Percentiles rank a stretch among this genome's conserved stretches.
Evolutionary conservation across 2,888 invertebrate genomes (phyloP).

Genomic region (Quadriops clusia): DNA sequence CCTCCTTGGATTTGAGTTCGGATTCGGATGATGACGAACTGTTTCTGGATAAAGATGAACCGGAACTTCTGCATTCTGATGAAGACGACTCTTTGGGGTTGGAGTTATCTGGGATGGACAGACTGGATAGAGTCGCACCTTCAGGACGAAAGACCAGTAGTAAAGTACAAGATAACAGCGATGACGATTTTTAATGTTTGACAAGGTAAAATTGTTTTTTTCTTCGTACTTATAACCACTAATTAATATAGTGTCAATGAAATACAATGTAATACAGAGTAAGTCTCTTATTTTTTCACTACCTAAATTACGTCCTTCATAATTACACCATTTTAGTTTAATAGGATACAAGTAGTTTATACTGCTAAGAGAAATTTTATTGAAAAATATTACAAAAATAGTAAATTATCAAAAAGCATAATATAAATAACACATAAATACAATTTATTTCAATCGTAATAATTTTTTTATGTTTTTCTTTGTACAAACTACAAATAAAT

Average conservation of each 20-base stretch:
- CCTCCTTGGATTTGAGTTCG: conserved; percentile 29
- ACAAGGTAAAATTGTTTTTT: too few species aligned
- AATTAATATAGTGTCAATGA: neutral
- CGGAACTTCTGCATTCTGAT: conserved; percentile 31
- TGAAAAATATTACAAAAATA: too few species aligned
- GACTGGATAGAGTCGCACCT: conserved; percentile 21
- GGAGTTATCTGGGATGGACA: conserved; percentile 29
- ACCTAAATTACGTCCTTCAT: too few species aligned
- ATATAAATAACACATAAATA: too few species aligned
- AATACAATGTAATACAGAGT: neutral
- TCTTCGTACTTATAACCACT: too few species aligned
- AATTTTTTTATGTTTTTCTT: too few species aligned
- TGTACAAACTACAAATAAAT: too few species aligned
- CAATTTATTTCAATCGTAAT: too few species aligned
- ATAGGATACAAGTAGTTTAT: too few species aligned
- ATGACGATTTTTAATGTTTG: conserved; percentile 31
- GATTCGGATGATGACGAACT: conserved; percentile 34
- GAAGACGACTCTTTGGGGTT: conserved; percentile 32
- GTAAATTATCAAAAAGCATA: too few species aligned
- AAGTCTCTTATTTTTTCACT: neutral
- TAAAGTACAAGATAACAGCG: conserved; percentile 30
- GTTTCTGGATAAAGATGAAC: conserved; percentile 34
- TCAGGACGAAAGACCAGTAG: conserved; percentile 29
- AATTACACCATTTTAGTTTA: too few species aligned
- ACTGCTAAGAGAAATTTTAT: too few species aligned